These are phyloP conservation scores for Acronicta psi DNA, from an alignment of 2,888 invertebrate genomes.

Conservation along the genomic window DNA sequence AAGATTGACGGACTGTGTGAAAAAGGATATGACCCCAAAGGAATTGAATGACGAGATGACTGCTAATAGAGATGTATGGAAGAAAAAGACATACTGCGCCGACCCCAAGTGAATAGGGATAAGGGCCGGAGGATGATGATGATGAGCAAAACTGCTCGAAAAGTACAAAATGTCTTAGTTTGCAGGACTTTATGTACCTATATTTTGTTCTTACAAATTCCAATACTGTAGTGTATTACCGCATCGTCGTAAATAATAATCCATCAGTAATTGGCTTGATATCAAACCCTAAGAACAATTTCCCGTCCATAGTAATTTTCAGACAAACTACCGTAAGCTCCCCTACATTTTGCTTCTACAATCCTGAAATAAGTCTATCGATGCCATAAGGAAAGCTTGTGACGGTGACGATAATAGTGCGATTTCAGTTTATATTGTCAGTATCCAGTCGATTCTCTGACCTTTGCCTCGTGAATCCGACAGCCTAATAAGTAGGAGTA, in stretches of 20 bases:
- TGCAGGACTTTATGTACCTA: too few relatives aligned
- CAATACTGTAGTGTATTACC: background rate
- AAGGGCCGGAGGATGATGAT: too few relatives aligned
- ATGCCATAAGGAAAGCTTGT: slow-evolving; percentile 25
- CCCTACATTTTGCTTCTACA: slow-evolving; percentile 6
- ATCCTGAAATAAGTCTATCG: slow-evolving; percentile 28
- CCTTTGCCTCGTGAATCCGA: slow-evolving; percentile 52
- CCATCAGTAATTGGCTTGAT: slow-evolving; percentile 6
- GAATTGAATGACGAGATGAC: too few relatives aligned
- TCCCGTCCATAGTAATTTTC: background rate
- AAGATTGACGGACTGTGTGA: too few relatives aligned
- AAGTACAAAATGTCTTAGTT: too few relatives aligned
- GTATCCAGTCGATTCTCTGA: slow-evolving; percentile 32
- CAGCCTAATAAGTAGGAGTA: slow-evolving; percentile 48
- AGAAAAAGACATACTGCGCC: too few relatives aligned
- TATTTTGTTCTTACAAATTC: background rate
- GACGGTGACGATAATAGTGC: slow-evolving; percentile 41
- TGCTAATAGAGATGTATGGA: too few relatives aligned
- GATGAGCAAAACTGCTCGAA: too few relatives aligned
- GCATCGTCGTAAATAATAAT: background rate
- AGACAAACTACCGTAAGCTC: background rate
- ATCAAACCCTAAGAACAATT: background rate
- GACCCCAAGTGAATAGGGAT: too few relatives aligned
- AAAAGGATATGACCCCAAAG: too few relatives aligned
- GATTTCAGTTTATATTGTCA: slow-evolving; percentile 46